A percentile compares a stretch with the other conserved stretches of the same genome.
These are phyloP conservation scores for Blastobasis lacticolella DNA, from an alignment of 2,888 invertebrate genomes.

Conservation along the genomic window DNA sequence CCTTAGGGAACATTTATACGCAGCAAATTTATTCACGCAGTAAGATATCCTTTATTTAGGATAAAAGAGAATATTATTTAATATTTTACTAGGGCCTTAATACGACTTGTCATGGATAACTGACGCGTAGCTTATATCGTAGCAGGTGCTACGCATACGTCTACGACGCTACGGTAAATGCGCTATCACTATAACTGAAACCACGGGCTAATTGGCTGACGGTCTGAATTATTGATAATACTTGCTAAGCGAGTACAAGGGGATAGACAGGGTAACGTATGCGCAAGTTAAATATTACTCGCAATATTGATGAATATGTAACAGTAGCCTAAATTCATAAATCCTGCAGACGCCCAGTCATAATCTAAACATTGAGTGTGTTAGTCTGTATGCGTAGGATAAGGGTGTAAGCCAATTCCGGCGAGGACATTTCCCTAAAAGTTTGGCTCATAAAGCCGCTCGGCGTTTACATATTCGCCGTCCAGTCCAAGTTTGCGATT, in stretches of 20 bases:
- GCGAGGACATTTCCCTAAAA: constrained; percentile 4
- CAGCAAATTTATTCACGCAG: too few relatives aligned
- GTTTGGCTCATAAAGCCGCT: constrained; percentile 4
- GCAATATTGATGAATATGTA: too few relatives aligned
- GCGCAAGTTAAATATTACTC: too few relatives aligned
- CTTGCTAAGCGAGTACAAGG: too few relatives aligned
- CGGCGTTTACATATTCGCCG: constrained; percentile 2
- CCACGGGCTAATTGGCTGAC: too few relatives aligned
- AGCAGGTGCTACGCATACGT: constrained; percentile 37
- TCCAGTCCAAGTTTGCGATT: neutral
- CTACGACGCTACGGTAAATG: constrained; percentile 16
- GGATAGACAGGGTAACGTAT: too few relatives aligned
- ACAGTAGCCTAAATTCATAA: constrained; percentile 21
- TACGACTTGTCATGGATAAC: constrained; percentile 13
- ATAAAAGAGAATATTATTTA: too few relatives aligned
- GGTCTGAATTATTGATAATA: too few relatives aligned
- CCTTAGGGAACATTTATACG: too few relatives aligned
- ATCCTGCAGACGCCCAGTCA: constrained; percentile 9
- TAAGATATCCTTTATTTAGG: too few relatives aligned
- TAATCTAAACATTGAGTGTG: constrained; percentile 4
- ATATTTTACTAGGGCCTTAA: too few relatives aligned
- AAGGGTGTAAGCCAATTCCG: constrained; percentile 9
- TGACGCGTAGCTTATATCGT: constrained; percentile 24
- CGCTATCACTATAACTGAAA: too few relatives aligned
- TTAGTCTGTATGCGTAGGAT: constrained; percentile 7